Evolutionary conservation across 2,888 invertebrate genomes (phyloP).

Genomic region (Ophion costatus): DNA sequence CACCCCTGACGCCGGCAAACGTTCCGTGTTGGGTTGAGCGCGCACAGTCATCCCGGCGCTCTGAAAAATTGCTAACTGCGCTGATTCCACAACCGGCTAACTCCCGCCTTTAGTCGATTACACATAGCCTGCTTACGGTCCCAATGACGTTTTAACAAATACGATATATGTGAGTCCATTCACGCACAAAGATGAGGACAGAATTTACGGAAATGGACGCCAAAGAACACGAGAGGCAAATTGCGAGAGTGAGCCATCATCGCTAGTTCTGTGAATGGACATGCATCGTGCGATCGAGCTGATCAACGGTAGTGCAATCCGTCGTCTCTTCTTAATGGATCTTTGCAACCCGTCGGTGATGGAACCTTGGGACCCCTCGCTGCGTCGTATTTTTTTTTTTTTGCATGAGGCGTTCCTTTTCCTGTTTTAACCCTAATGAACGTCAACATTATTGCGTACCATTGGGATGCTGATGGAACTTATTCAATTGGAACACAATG

Average conservation of each 20-base stretch:
- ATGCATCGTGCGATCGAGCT: not conserved
- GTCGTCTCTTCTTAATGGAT: constrained; percentile 17
- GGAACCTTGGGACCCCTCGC: not conserved
- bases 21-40: constrained; percentile 23
- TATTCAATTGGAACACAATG: too few relatives aligned
- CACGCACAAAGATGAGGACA: not conserved
- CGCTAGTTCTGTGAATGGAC: not conserved
- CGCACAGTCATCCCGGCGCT: constrained; percentile 16
- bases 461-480: not conserved
- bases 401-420: not conserved
- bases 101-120: constrained; percentile 44
- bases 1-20: constrained; percentile 36
- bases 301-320: not conserved
- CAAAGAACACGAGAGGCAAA: constrained; percentile 17
- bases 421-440: not conserved
- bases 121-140: not conserved
- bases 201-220: not conserved
- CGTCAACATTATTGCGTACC: not conserved
- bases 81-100: constrained; percentile 23
- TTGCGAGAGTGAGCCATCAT: constrained; percentile 11
- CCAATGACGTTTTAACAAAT: not conserved
- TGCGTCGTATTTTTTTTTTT: not conserved
- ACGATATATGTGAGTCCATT: not conserved
- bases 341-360: not conserved
- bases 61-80: constrained; percentile 52